Percentiles rank a stretch among this genome's conserved stretches.
Evolutionary conservation across 2,113 vertebrate genomes (phyloP).

Genomic region (Beaufortia kweichowensis): DNA sequence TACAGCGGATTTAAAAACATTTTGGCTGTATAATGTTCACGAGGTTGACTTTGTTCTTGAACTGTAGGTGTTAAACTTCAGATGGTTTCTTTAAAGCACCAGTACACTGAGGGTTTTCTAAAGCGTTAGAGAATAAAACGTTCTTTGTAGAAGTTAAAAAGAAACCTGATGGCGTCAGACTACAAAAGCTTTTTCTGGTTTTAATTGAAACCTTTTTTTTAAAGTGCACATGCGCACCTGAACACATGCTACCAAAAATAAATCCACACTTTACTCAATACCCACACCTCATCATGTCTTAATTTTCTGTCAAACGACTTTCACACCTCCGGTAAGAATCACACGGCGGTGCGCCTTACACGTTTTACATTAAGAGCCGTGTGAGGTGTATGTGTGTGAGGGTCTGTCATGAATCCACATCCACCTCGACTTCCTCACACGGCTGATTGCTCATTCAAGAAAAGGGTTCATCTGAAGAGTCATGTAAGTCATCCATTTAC

Average conservation of each 20-base stretch:
- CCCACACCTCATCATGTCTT: background rate
- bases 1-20: too few species aligned
- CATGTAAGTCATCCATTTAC: background rate
- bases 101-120: too few species aligned
- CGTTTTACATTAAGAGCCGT: conserved; percentile 13
- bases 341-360: conserved; percentile 10
- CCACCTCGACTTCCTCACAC: background rate
- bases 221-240: too few species aligned
- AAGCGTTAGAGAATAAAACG: too few species aligned
- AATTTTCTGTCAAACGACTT: background rate
- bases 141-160: too few species aligned
- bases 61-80: too few species aligned
- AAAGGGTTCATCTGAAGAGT: background rate
- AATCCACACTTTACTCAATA: background rate
- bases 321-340: conserved; percentile 28
- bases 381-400: conserved; percentile 12
- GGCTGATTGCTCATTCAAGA: background rate
- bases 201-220: conserved; percentile 11
- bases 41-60: too few species aligned
- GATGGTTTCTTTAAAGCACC: too few species aligned
- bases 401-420: background rate
- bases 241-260: background rate
- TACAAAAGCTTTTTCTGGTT: background rate
- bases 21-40: too few species aligned
- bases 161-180: background rate